Base-by-base conservation (phyloP, 2,797 vertebrate species). In the Falco cherrug region DNA sequence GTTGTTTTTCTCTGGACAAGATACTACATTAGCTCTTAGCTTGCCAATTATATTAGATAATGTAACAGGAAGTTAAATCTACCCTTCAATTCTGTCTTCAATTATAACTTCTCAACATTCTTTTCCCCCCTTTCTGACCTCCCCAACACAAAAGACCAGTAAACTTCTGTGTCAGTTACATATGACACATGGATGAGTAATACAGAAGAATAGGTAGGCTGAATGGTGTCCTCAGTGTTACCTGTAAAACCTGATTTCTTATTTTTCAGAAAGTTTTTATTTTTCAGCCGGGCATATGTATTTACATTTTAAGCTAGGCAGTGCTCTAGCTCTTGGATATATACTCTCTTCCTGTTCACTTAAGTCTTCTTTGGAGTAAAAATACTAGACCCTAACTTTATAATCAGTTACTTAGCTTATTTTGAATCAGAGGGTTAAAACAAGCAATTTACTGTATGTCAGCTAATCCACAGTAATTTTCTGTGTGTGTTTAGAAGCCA, bases 1-100 rank as follows among this genome's bases (percentile, higher is more conserved):
- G 97, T 98, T 97, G 97, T 98, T 98, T 98, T 97, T 97, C 84
- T 97, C 97, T 97, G 90, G 90, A 80, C 76, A 87, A 96, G 95
- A 95, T 85, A 64, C 16, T 93, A 97, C 96, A 88, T 57, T 89
- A 93, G 94, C 82, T 97, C 85, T 96, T 97, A 95, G 87, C 59
- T 95, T 96, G 11, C 84, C 93, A 95, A 29, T 89, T 93, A 91
- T 87, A 94, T 91, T 95, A 92, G 59, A 51, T 83, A 51, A 51
- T 37, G 8, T 45, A 75, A 60, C 15, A 79, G 54, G 65, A 79
- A 88, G 29, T 68, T 2, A 90, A 91, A 84, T 57, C 20, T 92
- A 7, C 54, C 28, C 33, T 57, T 54, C 76, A 94, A 64, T 90
- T 89, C 84, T 83, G 54, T 95, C 69, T 95, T 88, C 84, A 82